Evolutionary conservation across 2,113 vertebrate genomes (phyloP).

Genomic region (Otocyon megalotis): DNA sequence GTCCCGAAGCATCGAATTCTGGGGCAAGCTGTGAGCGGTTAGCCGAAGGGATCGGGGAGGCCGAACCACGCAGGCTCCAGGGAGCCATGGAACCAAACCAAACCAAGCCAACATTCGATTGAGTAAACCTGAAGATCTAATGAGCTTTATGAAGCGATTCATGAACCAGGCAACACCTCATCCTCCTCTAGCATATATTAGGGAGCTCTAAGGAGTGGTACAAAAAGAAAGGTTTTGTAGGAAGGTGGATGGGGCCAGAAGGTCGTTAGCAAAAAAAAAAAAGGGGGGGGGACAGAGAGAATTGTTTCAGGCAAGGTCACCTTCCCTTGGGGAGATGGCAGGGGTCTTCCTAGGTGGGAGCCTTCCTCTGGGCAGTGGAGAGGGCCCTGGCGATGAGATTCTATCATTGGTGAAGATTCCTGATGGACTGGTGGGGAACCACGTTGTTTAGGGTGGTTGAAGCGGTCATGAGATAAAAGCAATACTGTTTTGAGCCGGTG

Average conservation of each 20-base stretch:
- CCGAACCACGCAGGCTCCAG: not conserved
- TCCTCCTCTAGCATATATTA: not conserved
- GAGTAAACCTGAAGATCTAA: not conserved
- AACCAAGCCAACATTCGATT: not conserved
- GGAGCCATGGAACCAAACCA: not conserved
- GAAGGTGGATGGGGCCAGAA: not conserved
- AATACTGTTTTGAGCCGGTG: not conserved
- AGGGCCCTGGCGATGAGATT: not conserved
- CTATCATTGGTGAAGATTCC: not conserved
- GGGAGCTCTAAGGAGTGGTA: not conserved
- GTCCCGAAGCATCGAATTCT: not conserved
- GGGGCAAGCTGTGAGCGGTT: not conserved
- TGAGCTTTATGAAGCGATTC: not conserved
- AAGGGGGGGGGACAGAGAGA: accelerated
- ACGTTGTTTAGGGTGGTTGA: not conserved
- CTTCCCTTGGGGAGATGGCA: not conserved
- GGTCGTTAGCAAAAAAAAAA: not conserved
- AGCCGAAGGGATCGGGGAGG: not conserved
- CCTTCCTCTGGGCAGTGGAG: not conserved
- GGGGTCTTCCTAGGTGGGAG: not conserved
- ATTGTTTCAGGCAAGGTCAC: not conserved
- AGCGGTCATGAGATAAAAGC: not conserved
- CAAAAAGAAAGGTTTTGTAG: not conserved
- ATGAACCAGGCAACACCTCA: not conserved
- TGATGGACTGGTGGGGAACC: not conserved